These are phyloP conservation scores for Pseudochaenichthys georgianus DNA, from an alignment of 2,797 vertebrate species.

Conservation along the genomic window DNA sequence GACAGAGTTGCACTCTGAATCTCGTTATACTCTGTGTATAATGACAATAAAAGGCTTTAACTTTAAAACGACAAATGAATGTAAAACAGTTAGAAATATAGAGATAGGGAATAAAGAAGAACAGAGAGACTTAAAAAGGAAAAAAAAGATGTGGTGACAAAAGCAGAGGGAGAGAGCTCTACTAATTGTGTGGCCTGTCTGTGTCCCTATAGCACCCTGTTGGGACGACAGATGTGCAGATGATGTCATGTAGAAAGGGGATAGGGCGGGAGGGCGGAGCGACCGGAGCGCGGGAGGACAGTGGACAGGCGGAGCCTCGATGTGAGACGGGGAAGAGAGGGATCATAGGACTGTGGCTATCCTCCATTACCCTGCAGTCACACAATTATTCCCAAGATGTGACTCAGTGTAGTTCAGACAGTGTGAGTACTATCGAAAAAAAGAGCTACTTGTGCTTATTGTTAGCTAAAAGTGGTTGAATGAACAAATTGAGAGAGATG, in stretches of 20 bases:
- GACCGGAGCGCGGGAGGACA: slow-evolving; percentile 75
- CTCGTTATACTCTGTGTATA: too few species aligned
- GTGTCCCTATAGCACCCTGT: slow-evolving; percentile 83
- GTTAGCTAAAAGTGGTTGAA: neutral
- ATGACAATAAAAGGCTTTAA: too few species aligned
- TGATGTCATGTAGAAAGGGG: slow-evolving; percentile 85
- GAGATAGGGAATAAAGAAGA: slow-evolving; percentile 17
- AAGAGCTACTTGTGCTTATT: slow-evolving; percentile 16
- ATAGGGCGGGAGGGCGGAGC: slow-evolving; percentile 77
- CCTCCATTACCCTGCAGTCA: slow-evolving; percentile 58
- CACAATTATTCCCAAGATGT: slow-evolving; percentile 57
- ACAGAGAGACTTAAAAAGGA: slow-evolving; percentile 11
- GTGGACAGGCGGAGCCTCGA: slow-evolving; percentile 69
- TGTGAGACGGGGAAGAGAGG: slow-evolving; percentile 45
- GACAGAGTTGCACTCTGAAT: too few species aligned
- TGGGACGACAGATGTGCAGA: slow-evolving; percentile 87
- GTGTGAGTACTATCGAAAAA: slow-evolving; percentile 19
- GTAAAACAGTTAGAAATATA: slow-evolving; percentile 3
- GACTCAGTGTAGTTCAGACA: slow-evolving; percentile 36
- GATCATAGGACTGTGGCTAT: slow-evolving; percentile 40
- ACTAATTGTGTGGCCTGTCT: slow-evolving; percentile 81
- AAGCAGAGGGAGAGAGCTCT: slow-evolving; percentile 60
- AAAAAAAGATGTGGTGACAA: slow-evolving; percentile 60
- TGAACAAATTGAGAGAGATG: neutral
- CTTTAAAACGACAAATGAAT: slow-evolving; percentile 21